Percentiles rank a stretch among this genome's conserved stretches.
phyloP scores from a whole-genome alignment of 2,888 invertebrate species.

The Kryphioiulus occultus region DNA sequence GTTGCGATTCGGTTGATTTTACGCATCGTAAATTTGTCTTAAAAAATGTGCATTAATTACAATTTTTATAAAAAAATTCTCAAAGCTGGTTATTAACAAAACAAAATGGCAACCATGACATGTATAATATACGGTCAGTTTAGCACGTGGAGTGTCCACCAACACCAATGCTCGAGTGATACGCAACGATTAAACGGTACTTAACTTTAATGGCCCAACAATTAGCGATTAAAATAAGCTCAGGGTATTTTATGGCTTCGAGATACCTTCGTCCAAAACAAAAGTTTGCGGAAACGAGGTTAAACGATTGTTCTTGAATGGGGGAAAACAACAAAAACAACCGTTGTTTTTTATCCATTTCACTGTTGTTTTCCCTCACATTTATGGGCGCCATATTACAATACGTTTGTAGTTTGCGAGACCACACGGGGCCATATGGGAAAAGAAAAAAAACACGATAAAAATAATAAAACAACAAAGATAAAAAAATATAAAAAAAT shows the following conservation, averaged over 20 bases:
- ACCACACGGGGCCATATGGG: conserved; percentile 27
- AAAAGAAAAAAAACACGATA: not conserved
- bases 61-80: too few relatives aligned
- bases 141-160: not conserved
- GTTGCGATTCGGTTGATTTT: too few relatives aligned
- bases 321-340: not conserved
- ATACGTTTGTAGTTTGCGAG: not conserved
- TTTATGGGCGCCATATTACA: not conserved
- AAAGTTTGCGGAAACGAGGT: not conserved
- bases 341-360: not conserved
- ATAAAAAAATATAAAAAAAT: not conserved
- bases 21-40: too few relatives aligned
- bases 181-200: not conserved
- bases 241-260: not conserved
- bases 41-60: too few relatives aligned
- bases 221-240: not conserved
- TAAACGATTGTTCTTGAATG: not conserved
- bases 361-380: not conserved
- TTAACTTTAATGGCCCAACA: not conserved
- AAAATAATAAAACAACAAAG: not conserved
- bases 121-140: not conserved
- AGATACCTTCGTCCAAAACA: not conserved
- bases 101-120: not conserved
- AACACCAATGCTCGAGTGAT: not conserved
- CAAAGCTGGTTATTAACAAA: not conserved